phyloP scores from a whole-genome alignment of 1,140 invertebrate species.

The Euglossa dilemma region DNA sequence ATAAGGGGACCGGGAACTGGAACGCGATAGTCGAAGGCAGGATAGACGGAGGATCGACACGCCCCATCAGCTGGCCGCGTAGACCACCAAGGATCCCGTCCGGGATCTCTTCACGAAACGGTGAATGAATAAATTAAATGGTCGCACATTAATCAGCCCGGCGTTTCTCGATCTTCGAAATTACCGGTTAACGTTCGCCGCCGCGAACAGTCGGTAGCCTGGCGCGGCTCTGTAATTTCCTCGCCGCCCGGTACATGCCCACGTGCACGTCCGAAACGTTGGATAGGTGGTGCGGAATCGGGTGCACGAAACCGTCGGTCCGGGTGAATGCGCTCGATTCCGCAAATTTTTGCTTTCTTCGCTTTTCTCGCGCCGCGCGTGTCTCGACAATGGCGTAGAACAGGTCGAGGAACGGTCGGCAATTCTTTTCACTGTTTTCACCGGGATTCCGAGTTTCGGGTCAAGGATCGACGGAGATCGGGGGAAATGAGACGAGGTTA shows the following conservation, averaged over 20 bases:
- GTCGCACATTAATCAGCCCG: slow-evolving; percentile 72
- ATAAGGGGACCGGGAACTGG: background rate
- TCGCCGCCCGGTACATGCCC: slow-evolving; percentile 72
- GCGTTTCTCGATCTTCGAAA: slow-evolving; percentile 73
- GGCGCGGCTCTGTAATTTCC: slow-evolving; percentile 76
- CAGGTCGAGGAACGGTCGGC: no score
- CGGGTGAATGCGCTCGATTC: background rate
- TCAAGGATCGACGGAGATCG: no score
- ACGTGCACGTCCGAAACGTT: slow-evolving; percentile 53
- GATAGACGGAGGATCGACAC: slow-evolving; percentile 24
- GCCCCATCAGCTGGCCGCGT: slow-evolving; percentile 56
- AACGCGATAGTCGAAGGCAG: background rate
- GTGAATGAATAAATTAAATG: slow-evolving; percentile 78
- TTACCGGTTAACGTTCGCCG: slow-evolving; percentile 68
- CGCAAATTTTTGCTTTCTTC: background rate
- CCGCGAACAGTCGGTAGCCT: slow-evolving; percentile 56
- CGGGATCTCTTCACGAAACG: slow-evolving; percentile 36
- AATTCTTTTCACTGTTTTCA: no score
- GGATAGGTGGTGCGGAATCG: slow-evolving; percentile 15
- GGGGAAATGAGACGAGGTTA: no score
- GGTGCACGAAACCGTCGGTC: background rate
- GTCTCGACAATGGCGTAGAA: no score
- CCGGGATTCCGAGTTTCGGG: no score
- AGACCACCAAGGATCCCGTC: slow-evolving; percentile 53
- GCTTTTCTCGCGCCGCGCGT: background rate